A percentile compares a stretch with the other conserved stretches of the same genome.
Evolutionary conservation across 1,140 invertebrate genomes (phyloP).

Genomic region (Apocrypta bakeri): DNA sequence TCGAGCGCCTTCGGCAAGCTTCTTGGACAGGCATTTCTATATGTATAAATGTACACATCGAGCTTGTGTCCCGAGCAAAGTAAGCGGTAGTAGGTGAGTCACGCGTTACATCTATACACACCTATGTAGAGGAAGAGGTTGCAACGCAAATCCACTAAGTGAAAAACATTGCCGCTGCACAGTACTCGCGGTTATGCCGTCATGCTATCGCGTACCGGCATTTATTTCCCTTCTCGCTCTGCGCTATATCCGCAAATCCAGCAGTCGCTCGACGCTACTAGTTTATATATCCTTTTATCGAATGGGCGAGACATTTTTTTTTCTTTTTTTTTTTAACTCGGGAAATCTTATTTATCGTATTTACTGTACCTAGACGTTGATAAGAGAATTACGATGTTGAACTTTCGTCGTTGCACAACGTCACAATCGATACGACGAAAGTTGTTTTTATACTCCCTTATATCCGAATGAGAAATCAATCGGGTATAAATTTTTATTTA

Average conservation of each 20-base stretch:
- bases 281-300: constrained; percentile 3
- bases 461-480: neutral
- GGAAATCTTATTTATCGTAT: too few species aligned
- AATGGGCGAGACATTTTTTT: neutral
- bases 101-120: neutral
- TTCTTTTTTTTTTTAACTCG: too few species aligned
- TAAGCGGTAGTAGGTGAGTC: constrained; percentile 5
- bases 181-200: neutral
- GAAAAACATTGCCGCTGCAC: constrained; percentile 34
- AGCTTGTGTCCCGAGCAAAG: too few species aligned
- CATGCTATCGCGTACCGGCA: constrained; percentile 7
- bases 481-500: neutral
- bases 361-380: too few species aligned
- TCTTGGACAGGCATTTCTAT: too few species aligned
- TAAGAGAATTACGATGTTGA: neutral
- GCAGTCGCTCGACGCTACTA: neutral
- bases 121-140: neutral
- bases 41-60: too few species aligned
- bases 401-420: neutral
- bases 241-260: neutral
- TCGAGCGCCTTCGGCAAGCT: neutral
- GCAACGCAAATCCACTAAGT: constrained; percentile 22
- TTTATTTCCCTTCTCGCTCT: neutral
- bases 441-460: neutral
- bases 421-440: neutral